phyloP scores from a whole-genome alignment of 2,113 vertebrate species.

The Scartelaos histophorus region DNA sequence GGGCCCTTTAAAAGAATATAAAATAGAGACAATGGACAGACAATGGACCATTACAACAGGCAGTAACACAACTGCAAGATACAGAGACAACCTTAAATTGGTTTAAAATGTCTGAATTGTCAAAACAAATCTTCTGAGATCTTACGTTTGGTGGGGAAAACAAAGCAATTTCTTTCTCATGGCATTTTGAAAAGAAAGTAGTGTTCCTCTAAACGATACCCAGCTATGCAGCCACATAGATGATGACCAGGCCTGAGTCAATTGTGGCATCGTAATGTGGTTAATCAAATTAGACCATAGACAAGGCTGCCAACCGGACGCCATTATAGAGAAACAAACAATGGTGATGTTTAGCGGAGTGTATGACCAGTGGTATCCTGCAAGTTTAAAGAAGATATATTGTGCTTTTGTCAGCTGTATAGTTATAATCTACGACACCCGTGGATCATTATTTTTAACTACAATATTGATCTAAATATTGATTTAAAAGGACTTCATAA shows the following conservation, averaged over 20 bases:
- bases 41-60: neutral
- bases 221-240: neutral
- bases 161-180: neutral
- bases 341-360: neutral
- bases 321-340: neutral
- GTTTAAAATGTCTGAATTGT: neutral
- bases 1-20: too few relatives aligned
- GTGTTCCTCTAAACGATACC: neutral
- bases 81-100: too few relatives aligned
- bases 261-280: neutral
- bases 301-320: neutral
- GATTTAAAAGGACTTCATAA: too few relatives aligned
- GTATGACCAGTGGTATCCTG: neutral
- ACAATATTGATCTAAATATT: too few relatives aligned
- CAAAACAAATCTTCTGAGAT: neutral
- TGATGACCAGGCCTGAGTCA: neutral
- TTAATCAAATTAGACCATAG: neutral
- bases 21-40: neutral
- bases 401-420: too few relatives aligned
- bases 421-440: too few relatives aligned
- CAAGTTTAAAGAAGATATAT: neutral
- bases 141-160: neutral
- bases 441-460: too few relatives aligned
- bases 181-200: neutral
- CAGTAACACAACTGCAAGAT: too few relatives aligned